Base-by-base conservation (phyloP, 2,797 vertebrate species). In the Taenioides sp. region DNA sequence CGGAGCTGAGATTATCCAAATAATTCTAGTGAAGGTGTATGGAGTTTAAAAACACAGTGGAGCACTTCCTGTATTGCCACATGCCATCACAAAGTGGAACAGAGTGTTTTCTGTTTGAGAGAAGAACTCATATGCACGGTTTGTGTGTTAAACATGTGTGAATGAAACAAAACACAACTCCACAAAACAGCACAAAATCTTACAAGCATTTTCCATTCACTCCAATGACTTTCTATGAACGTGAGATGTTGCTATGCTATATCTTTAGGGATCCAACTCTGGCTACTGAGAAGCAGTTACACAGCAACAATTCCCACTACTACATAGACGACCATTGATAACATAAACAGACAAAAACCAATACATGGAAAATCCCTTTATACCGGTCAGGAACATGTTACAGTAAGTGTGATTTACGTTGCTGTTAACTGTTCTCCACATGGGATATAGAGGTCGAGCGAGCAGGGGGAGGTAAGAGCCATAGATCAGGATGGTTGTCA, bases 251-350 rank as follows among this genome's bases (percentile, higher is more conserved):
- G 79, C 85, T 72, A 82, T 85, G 87, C 27, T 7, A 71, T 77
- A 81, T 88, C 88, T 88, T 75, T 4, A 70, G 87, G 86, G 86
- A 87, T 80, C 75, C 59, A 28, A 59, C 61, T 14, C 69, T 69
- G 57, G 81, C 83, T 74, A 79, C 70, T 65, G 71, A 81, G 86
- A 67, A 70, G 34, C 73, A 60, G 86, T 81, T 83, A 79, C 89
- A 70, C 70, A 3, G 83, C 86, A 86, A 87, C 89, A 83, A 84
- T 73, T 89, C 88, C 81, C 84, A 68, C 31, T 3, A 75, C 72
- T 73, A 55, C 67, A 57, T 43, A 43, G 70, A 66, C 58, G 5
- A 20, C 72, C 58, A 34, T 69, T 70, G 74, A 73, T 65, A 50
- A 49, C 70, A 72, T 47, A 77, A 85, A 82, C 74, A 70, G 60